phyloP scores from a whole-genome alignment of 2,113 vertebrate genomes.

The Bucco capensis region DNA sequence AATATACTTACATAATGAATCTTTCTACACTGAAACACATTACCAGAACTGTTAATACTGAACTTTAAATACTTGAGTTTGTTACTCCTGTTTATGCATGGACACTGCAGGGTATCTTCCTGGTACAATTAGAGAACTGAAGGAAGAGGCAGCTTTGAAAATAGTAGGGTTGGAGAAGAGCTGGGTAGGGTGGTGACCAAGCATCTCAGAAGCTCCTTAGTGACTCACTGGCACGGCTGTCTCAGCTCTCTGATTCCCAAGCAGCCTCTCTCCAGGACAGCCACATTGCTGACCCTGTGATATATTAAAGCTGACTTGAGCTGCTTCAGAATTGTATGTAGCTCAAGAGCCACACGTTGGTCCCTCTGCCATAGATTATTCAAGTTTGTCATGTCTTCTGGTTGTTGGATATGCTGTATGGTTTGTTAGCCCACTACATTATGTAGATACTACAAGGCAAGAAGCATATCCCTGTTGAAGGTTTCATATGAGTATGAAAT shows the following conservation, averaged over 20 bases:
- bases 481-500: background rate
- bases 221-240: background rate
- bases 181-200: constrained; percentile 17
- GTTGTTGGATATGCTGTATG: background rate
- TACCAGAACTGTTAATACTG: background rate
- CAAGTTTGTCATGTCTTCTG: background rate
- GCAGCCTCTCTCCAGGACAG: background rate
- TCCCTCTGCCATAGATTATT: background rate
- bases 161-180: background rate
- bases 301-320: background rate
- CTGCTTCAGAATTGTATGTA: background rate
- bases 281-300: background rate
- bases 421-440: background rate
- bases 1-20: background rate
- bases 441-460: background rate
- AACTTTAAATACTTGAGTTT: background rate
- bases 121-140: background rate
- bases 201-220: background rate
- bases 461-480: background rate
- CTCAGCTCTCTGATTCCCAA: rapidly evolving
- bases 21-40: background rate
- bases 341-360: background rate
- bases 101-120: background rate
- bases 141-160: constrained; percentile 25
- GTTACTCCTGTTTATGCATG: background rate